Evolutionary conservation across 2,888 invertebrate genomes (phyloP).

Genomic region (Pinctada fucata): DNA sequence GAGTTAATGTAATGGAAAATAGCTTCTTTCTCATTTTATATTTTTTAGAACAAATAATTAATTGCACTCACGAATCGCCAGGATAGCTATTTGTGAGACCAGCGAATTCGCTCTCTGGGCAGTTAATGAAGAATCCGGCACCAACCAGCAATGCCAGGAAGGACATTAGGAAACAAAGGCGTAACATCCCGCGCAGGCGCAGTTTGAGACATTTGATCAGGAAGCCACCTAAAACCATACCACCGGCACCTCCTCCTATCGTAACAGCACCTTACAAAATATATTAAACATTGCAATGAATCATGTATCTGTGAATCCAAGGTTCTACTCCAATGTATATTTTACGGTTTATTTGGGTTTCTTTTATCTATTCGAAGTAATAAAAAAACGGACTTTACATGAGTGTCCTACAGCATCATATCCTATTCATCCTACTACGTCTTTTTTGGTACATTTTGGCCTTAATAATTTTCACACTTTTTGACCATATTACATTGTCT

Average conservation of each 20-base stretch:
- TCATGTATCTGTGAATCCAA: neutral
- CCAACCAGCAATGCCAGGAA: slow-evolving; percentile 44
- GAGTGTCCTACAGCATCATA: too few species aligned
- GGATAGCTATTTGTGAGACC: slow-evolving; percentile 47
- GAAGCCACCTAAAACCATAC: slow-evolving; percentile 61
- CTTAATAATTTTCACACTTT: too few species aligned
- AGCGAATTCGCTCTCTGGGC: slow-evolving; percentile 48
- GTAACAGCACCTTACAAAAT: slow-evolving; percentile 54
- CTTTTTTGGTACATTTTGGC: too few species aligned
- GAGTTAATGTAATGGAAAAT: too few species aligned
- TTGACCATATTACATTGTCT: too few species aligned
- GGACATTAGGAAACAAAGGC: slow-evolving; percentile 46
- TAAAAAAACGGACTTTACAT: too few species aligned
- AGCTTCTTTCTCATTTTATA: too few species aligned
- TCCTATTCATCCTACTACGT: too few species aligned
- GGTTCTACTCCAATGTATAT: neutral
- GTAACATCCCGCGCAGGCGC: slow-evolving; percentile 55
- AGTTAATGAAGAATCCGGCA: slow-evolving; percentile 51
- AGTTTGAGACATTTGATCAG: slow-evolving; percentile 56
- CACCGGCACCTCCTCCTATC: slow-evolving; percentile 63
- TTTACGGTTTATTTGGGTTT: too few species aligned
- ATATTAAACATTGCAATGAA: neutral
- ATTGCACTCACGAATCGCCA: slow-evolving; percentile 17
- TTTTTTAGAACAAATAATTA: neutral
- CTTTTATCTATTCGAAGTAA: too few species aligned